Conservation (phyloP, 2,113 vertebrate genomes). For the Mesocricetus auratus region DNA sequence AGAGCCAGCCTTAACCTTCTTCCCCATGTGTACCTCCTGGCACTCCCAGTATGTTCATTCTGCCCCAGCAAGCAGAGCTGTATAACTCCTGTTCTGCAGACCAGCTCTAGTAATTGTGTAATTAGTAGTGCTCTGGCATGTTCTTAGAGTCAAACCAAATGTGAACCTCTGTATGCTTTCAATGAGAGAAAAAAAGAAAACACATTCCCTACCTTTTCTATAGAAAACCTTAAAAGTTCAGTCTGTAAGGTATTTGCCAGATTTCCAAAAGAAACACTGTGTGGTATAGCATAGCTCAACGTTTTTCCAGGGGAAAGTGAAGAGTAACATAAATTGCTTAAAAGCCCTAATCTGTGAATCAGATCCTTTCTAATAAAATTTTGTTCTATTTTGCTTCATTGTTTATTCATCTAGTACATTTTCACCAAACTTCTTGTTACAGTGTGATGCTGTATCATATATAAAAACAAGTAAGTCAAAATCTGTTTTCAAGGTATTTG, state of each 20-base stretch:
- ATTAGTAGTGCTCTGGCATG: slow-evolving; percentile 25
- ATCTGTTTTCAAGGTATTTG: slow-evolving; percentile 34
- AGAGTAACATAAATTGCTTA: background rate
- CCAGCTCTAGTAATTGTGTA: background rate
- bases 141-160: background rate
- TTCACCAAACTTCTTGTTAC: background rate
- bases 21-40: background rate
- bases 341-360: background rate
- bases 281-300: background rate
- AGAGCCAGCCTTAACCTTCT: background rate
- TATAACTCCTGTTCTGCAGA: background rate
- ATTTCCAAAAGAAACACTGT: background rate
- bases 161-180: background rate
- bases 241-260: background rate
- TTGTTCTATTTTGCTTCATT: background rate
- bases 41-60: background rate
- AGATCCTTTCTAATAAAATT: background rate
- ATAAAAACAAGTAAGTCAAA: background rate
- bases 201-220: background rate
- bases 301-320: background rate
- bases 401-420: background rate
- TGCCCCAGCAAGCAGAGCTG: background rate
- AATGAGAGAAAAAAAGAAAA: slow-evolving; percentile 1
- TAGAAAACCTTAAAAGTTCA: background rate
- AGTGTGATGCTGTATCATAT: background rate